These are phyloP conservation scores for Ictidomys tridecemlineatus DNA, from an alignment of 2,113 vertebrate genomes.

Conservation along the genomic window DNA sequence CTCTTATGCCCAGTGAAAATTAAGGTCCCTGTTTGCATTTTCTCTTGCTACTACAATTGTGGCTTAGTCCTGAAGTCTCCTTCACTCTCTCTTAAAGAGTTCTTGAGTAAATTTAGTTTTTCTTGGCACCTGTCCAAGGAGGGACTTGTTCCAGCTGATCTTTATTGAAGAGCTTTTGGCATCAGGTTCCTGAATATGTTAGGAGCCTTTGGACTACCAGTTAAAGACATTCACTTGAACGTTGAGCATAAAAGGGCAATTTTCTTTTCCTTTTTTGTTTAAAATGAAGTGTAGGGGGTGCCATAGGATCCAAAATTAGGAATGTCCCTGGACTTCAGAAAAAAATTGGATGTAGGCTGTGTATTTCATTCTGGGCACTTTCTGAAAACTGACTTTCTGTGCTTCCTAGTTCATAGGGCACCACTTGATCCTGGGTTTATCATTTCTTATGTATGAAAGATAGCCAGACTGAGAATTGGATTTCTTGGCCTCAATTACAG, in stretches of 20 bases:
- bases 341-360: background rate
- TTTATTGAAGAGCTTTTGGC: conserved; percentile 26
- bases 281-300: background rate
- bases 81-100: conserved; percentile 12
- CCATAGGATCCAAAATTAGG: background rate
- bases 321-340: background rate
- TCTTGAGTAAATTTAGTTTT: conserved; percentile 31
- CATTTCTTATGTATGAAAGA: background rate
- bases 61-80: background rate
- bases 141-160: background rate
- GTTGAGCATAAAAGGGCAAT: background rate
- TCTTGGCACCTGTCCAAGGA: background rate
- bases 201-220: background rate
- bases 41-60: background rate
- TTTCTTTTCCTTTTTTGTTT: background rate
- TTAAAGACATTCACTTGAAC: conserved; percentile 19
- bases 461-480: background rate
- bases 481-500: background rate
- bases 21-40: background rate
- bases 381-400: background rate
- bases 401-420: background rate
- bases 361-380: conserved; percentile 13
- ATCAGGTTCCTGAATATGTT: conserved; percentile 9
- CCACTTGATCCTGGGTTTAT: background rate
- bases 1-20: background rate